phyloP scores from a whole-genome alignment of 2,888 invertebrate species.

The Heliconius ismenius region DNA sequence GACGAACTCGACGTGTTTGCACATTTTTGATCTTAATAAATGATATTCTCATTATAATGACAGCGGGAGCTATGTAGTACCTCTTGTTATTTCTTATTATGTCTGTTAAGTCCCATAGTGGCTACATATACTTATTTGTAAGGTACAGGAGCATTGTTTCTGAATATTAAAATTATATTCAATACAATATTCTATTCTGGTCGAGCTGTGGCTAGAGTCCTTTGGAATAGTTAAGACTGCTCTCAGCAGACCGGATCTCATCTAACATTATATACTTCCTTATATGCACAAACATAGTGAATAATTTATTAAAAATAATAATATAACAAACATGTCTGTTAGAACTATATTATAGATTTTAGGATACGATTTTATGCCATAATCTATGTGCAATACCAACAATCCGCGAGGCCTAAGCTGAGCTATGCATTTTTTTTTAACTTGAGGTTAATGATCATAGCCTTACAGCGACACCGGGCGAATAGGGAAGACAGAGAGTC shows the following conservation, averaged over 20 bases:
- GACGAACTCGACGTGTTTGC: background rate
- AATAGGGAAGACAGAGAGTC: too few relatives aligned
- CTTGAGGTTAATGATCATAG: too few relatives aligned
- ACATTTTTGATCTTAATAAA: background rate
- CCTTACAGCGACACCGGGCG: too few relatives aligned
- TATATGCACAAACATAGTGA: conserved; percentile 36
- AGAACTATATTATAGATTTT: background rate
- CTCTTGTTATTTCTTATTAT: background rate
- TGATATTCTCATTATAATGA: background rate
- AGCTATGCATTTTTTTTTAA: too few relatives aligned
- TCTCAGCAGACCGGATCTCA: conserved; percentile 34
- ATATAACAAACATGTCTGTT: background rate
- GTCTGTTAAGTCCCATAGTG: background rate
- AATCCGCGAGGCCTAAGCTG: too few relatives aligned
- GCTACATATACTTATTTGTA: background rate
- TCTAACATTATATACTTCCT: conserved; percentile 31
- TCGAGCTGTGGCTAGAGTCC: background rate
- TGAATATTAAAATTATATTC: conserved; percentile 6
- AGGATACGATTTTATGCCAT: conserved; percentile 28
- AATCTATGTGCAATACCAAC: conserved; percentile 15
- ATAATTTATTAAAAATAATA: conserved; percentile 24
- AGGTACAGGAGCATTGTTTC: background rate
- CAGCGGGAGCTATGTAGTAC: background rate
- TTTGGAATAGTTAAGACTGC: background rate
- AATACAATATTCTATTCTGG: background rate